Conservation (phyloP, 2,113 vertebrate species). For the Chelonoidis abingdonii region DNA sequence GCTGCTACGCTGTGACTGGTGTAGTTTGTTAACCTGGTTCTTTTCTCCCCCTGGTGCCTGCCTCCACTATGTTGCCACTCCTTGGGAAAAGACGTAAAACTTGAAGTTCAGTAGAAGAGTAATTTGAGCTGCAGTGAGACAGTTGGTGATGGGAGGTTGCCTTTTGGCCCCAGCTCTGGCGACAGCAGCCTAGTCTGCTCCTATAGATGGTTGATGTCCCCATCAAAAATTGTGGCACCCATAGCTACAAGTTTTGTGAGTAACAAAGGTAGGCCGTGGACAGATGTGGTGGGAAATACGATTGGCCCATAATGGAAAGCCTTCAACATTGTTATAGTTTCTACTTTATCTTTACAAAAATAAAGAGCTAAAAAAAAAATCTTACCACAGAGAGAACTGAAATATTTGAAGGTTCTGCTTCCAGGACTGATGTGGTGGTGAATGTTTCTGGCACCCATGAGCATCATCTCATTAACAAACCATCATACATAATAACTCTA, state of each 20-base stretch:
- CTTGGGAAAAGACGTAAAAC: neutral
- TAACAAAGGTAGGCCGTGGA: neutral
- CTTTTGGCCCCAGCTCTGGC: neutral
- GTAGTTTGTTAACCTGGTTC: neutral
- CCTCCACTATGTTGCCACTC: neutral
- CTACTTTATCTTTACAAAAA: conserved; percentile 7
- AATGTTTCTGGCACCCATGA: neutral
- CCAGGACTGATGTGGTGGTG: neutral
- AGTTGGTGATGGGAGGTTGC: too few relatives aligned
- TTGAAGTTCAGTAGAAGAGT: neutral
- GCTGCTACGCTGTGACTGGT: neutral
- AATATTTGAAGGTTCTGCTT: neutral
- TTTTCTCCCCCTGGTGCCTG: too few relatives aligned
- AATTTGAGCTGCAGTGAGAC: neutral
- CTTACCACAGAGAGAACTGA: neutral
- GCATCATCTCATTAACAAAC: neutral
- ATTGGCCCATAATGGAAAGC: neutral
- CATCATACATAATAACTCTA: neutral
- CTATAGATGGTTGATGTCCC: neutral
- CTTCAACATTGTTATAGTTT: neutral
- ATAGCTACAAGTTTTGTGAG: neutral
- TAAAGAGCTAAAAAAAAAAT: neutral
- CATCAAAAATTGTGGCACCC: neutral
- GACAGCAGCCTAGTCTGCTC: neutral
- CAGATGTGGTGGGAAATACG: neutral